phyloP scores from a whole-genome alignment of 2,113 vertebrate species.

The Corynorhinus townsendii region DNA sequence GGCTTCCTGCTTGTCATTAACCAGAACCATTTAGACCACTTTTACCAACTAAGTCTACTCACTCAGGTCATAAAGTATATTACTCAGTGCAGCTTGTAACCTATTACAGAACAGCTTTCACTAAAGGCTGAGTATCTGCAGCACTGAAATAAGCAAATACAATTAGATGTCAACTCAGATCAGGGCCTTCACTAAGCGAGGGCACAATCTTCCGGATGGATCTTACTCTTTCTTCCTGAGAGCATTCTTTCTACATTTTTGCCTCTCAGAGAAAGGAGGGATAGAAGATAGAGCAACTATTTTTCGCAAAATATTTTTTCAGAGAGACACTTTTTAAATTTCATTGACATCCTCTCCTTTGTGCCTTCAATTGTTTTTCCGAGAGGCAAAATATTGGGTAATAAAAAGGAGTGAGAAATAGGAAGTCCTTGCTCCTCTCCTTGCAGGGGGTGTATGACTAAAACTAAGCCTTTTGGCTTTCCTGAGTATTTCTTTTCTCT shows the following conservation, averaged over 20 bases:
- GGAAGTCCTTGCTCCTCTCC: background rate
- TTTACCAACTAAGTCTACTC: background rate
- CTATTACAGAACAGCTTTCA: background rate
- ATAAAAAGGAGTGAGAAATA: background rate
- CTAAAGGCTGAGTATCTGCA: background rate
- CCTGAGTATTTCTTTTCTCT: constrained; percentile 3
- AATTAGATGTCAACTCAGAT: background rate
- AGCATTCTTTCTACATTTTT: background rate
- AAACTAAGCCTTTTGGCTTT: background rate
- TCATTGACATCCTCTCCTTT: background rate
- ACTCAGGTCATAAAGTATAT: background rate
- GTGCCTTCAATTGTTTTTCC: background rate
- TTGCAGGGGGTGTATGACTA: background rate
- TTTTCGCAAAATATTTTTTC: background rate
- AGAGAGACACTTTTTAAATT: background rate
- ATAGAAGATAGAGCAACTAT: background rate
- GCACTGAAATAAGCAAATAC: background rate
- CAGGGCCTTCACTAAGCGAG: background rate
- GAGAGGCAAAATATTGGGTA: background rate
- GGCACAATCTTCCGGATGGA: background rate
- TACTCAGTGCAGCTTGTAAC: background rate
- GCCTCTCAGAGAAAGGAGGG: background rate
- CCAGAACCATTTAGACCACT: background rate
- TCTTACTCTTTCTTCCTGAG: background rate
- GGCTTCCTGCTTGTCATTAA: background rate